A percentile compares a stretch with the other conserved stretches of the same genome.
Evolutionary conservation across 2,797 vertebrate genomes (phyloP).

Genomic region (Xenops minutus): DNA sequence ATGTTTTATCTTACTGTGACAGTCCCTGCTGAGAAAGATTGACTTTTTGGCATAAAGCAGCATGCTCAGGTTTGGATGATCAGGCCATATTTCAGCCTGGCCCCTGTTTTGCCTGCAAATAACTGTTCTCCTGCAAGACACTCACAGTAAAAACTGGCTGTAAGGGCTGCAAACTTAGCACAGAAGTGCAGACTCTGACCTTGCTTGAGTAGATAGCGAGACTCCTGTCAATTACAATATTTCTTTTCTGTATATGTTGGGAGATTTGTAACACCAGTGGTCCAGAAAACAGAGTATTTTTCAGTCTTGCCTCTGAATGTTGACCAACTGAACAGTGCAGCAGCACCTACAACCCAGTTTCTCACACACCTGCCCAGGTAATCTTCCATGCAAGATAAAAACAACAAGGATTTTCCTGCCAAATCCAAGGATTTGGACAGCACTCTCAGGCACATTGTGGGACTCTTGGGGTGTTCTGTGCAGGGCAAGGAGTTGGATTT

Average conservation of each 20-base stretch:
- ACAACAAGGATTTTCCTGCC: not conserved
- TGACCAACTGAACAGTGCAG: not conserved
- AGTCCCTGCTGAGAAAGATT: conserved; percentile 59
- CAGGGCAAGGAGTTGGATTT: not conserved
- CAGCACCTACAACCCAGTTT: not conserved
- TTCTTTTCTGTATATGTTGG: not conserved
- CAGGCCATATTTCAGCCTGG: conserved; percentile 11
- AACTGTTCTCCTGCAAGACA: not conserved
- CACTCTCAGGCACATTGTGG: not conserved
- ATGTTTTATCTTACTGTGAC: conserved; percentile 68
- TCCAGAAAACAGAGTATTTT: not conserved
- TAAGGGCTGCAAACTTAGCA: not conserved
- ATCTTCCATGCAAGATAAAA: not conserved
- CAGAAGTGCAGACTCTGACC: not conserved
- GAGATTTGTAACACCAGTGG: not conserved
- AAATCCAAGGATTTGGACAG: not conserved
- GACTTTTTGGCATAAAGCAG: conserved; percentile 57
- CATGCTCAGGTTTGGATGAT: conserved; percentile 9
- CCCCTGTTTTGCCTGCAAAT: conserved; percentile 22
- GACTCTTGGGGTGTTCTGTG: not conserved
- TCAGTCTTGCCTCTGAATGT: not conserved
- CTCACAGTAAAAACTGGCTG: not conserved
- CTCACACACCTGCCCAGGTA: not conserved
- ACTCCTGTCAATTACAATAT: not conserved
- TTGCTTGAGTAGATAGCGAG: not conserved